A percentile compares a stretch with the other conserved stretches of the same genome.
These are phyloP conservation scores for Chaetura pelagica DNA, from an alignment of 2,113 vertebrate genomes.

Conservation along the genomic window DNA sequence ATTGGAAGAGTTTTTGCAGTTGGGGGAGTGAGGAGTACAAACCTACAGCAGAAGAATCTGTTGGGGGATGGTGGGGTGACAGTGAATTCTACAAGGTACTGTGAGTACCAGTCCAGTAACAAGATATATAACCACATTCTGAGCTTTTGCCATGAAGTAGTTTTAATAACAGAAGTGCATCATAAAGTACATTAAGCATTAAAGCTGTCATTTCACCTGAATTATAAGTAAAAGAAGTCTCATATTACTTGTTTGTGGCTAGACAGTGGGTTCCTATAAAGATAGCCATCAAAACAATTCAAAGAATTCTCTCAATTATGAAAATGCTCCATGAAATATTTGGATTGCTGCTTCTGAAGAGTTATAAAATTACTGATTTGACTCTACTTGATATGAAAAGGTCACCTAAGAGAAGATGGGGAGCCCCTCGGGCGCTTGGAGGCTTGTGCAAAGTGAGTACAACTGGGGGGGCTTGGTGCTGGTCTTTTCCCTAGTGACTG, in stretches of 20 bases:
- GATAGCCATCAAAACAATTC: background rate
- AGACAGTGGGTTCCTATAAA: background rate
- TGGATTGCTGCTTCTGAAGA: background rate
- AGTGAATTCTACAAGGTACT: background rate
- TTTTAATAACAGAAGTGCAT: background rate
- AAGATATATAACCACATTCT: background rate
- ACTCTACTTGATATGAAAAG: background rate
- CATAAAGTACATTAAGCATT: background rate
- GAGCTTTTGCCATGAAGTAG: background rate
- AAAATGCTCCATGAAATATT: background rate
- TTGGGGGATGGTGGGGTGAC: background rate
- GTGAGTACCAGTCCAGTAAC: background rate
- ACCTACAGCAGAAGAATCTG: background rate
- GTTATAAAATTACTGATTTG: background rate
- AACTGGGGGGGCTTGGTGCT: background rate
- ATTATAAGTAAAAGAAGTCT: background rate
- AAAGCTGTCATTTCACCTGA: background rate
- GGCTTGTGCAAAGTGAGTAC: constrained; percentile 89
- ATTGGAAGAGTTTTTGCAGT: background rate
- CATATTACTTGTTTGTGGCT: background rate
- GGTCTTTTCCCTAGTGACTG: background rate
- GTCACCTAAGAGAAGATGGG: background rate
- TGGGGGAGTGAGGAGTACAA: background rate
- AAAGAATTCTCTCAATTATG: background rate
- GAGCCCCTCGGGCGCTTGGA: constrained; percentile 71